These are phyloP conservation scores for Rhipidura dahli DNA, from an alignment of 2,113 vertebrate species.

Conservation along the genomic window DNA sequence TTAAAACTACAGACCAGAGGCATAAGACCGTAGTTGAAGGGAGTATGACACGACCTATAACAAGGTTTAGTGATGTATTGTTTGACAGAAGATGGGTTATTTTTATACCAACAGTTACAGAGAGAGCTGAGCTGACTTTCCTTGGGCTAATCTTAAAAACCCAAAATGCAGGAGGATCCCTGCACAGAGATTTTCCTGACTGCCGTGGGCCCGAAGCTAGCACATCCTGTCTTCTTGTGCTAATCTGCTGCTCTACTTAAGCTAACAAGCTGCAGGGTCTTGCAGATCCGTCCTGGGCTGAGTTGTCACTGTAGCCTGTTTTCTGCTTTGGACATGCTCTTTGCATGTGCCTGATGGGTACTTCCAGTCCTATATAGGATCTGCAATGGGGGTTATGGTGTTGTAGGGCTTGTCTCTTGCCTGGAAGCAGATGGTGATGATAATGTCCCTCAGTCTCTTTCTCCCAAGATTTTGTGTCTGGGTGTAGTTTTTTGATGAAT, in stretches of 20 bases:
- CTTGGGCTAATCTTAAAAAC: constrained; percentile 5
- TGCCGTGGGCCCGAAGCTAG: neutral
- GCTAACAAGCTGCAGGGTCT: neutral
- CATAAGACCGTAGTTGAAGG: neutral
- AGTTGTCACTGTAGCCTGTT: neutral
- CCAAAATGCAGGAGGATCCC: neutral
- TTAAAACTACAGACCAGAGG: neutral
- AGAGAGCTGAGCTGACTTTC: neutral
- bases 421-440: neutral
- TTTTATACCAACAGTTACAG: constrained; percentile 13
- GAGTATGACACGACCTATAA: neutral
- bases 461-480: neutral
- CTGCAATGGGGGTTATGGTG: neutral
- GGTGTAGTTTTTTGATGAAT: neutral
- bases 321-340: neutral
- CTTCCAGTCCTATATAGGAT: neutral
- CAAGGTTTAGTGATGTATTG: neutral
- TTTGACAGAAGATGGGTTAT: neutral
- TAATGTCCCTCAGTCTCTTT: neutral
- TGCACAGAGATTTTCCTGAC: neutral
- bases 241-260: neutral
- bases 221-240: neutral
- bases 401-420: neutral
- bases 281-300: neutral
- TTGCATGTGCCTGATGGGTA: neutral